Conservation (phyloP, 2,113 vertebrate species). For the Illadopsis cleaveri region DNA sequence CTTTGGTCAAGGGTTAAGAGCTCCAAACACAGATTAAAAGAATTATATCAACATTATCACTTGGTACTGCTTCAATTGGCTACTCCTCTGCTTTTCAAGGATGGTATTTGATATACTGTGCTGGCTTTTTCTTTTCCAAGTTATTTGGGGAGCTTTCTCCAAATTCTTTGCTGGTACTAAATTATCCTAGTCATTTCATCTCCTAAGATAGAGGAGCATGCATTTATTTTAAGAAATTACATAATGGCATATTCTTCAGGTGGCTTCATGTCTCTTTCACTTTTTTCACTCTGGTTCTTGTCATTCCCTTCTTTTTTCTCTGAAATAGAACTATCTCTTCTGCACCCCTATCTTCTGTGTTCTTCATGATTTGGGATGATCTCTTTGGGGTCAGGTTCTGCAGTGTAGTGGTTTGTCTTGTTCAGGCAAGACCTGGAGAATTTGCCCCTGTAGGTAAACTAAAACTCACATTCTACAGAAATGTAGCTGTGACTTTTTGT, state of each 20-base stretch:
- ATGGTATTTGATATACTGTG: not conserved
- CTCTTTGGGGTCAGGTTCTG: not conserved
- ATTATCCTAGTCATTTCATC: conserved; percentile 18
- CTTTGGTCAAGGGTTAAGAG: conserved; percentile 11
- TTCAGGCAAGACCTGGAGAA: not conserved
- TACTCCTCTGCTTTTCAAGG: not conserved
- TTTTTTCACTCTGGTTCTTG: not conserved
- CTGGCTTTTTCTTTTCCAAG: conserved; percentile 1
- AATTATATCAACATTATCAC: not conserved
- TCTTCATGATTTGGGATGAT: not conserved
- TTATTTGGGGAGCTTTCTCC: conserved; percentile 15
- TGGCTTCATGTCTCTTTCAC: not conserved
- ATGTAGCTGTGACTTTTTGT: not conserved
- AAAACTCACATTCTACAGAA: not conserved
- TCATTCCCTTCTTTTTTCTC: not conserved
- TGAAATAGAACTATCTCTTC: not conserved
- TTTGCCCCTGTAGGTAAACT: not conserved
- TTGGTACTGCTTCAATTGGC: conserved; percentile 11
- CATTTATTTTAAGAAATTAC: conserved; percentile 35
- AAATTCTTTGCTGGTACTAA: conserved; percentile 23
- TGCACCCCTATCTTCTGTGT: not conserved
- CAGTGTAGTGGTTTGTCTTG: not conserved
- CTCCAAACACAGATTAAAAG: not conserved
- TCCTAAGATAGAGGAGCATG: not conserved
- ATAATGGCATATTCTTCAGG: not conserved